A percentile compares a stretch with the other conserved stretches of the same genome.
These are phyloP conservation scores for Carduelis carduelis DNA, from an alignment of 2,797 vertebrate species.

Conservation along the genomic window DNA sequence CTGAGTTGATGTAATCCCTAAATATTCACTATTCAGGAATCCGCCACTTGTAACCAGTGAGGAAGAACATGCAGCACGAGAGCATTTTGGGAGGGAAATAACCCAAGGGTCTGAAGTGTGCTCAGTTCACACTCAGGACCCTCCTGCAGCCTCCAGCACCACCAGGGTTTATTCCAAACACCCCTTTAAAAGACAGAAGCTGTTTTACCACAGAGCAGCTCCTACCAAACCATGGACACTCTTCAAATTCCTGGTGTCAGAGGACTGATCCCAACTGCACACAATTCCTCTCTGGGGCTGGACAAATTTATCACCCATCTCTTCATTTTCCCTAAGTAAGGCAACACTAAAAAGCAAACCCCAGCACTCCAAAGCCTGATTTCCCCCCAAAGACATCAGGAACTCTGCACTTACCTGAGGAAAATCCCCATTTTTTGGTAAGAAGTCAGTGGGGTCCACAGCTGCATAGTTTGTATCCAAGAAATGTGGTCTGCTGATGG, in stretches of 20 bases:
- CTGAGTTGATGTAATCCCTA: neutral
- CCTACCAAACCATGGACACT: neutral
- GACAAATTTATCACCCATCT: neutral
- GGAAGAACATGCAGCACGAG: neutral
- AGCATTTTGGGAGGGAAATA: neutral
- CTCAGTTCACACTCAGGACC: neutral
- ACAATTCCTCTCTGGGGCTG: neutral
- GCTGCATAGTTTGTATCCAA: slow-evolving; percentile 78
- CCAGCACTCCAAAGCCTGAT: neutral
- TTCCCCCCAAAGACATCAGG: neutral
- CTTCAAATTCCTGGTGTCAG: neutral
- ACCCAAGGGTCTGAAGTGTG: neutral
- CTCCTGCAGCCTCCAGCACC: neutral
- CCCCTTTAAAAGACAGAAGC: neutral
- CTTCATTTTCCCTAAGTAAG: neutral
- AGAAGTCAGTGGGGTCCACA: slow-evolving; percentile 67
- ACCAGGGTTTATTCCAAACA: neutral
- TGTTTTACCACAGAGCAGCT: neutral
- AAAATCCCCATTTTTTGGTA: slow-evolving; percentile 81
- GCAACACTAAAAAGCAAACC: neutral
- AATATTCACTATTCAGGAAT: neutral
- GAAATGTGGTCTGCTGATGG: slow-evolving; percentile 65
- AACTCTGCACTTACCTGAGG: slow-evolving; percentile 78
- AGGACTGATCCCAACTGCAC: neutral
- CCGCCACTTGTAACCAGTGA: neutral